Evolutionary conservation across 2,113 vertebrate species (phyloP), one percentile per base, ranked within the genome.

Genomic region (Phasianus colchicus): DNA sequence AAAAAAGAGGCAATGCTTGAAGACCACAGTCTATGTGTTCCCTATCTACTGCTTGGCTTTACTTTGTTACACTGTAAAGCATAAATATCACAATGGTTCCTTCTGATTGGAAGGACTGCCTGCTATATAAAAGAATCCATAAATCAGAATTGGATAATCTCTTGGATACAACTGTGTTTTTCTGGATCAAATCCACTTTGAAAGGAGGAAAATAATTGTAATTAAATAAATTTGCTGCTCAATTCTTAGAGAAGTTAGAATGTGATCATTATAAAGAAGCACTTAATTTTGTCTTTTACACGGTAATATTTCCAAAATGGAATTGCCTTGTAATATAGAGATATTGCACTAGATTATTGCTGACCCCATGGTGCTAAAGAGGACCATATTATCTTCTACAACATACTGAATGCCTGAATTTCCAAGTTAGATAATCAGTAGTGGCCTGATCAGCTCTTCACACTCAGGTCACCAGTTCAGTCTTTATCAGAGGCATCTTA

Each of bases 81-180:
- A 92, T 93, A 95, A 96, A 93, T 92, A 83, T 77, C 72, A 88
- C 64, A 76, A 57, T 58, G 50, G n/a, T 89, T 74, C 48, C 75
- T 93, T 65, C 47, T 95, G 90, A 96, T 25, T 94, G 86, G 84
- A 65, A 96, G 85, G 74, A 76, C 50, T 86, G 67, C 61, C 47
- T 83, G 27, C 64, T 77, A 52, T 84, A 73, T 69, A 92, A 96
- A 97, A 93, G 25, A 52, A 30, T 4, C 34, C 48, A 82, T 96
- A 97, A 96, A 96, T 97, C 88, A 94, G 78, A 85, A 20, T 10
- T 89, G 21, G 71, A 42, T 75, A 58, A 91, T 89, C 43, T 67
- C 76, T 78, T 83, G 83, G 38, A 72, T 86, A 73, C 65, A 77
- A 60, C 22, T 86, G 9, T 58, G 17, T 16, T 83, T 83, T 92